Evolutionary conservation across 1,140 invertebrate genomes (phyloP), one percentile per base, ranked within the genome.

Genomic region (Paracyclopina nana): DNA sequence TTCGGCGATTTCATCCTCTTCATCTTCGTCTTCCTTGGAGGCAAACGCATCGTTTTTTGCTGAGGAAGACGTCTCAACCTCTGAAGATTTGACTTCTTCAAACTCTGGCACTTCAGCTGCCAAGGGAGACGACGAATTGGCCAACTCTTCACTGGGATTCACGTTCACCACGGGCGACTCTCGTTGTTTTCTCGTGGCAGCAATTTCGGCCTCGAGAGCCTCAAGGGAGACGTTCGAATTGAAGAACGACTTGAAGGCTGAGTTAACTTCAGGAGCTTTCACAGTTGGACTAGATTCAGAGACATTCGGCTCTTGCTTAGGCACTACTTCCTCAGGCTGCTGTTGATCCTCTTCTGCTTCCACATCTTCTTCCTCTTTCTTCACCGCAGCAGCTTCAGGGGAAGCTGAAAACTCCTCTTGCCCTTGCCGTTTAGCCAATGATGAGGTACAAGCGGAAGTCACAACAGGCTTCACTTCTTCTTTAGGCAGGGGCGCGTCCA

Each of bases 221-320:
- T 52, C 50, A 12, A 52, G 11, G 5, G 41, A 52, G 3, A 43
- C 22, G 16, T 45, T 40, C 5, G 30, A 26, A 9, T 40, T 52
- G 26, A 52, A 52, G 38, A 52, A 52, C 2, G 50, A 52, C 41
- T 52, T 52, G 14, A 52, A 52, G 4, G 28, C 45, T 4, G 25
- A 4, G 30, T 28, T 48, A 20, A 28, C 24, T 16, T 26, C 25
- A 48, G 45, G 45, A 6, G 45, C 16, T 14, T 48, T 48, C 12
- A 48, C 30, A 6, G 8, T 9, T 9, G 40, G 6, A n/a, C n/a
- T n/a, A n/a, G n/a, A n/a, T n/a, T n/a, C n/a, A n/a, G n/a, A n/a
- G n/a, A n/a, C n/a, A n/a, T n/a, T n/a, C 34, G 34, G 34, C n/a
- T 38, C 34, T n/a, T 2, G 14, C 20, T 38, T 38, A 20, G 4